Percentiles rank a stretch among this genome's conserved stretches.
phyloP scores from a whole-genome alignment of 2,797 vertebrate species.

The Xenops minutus region DNA sequence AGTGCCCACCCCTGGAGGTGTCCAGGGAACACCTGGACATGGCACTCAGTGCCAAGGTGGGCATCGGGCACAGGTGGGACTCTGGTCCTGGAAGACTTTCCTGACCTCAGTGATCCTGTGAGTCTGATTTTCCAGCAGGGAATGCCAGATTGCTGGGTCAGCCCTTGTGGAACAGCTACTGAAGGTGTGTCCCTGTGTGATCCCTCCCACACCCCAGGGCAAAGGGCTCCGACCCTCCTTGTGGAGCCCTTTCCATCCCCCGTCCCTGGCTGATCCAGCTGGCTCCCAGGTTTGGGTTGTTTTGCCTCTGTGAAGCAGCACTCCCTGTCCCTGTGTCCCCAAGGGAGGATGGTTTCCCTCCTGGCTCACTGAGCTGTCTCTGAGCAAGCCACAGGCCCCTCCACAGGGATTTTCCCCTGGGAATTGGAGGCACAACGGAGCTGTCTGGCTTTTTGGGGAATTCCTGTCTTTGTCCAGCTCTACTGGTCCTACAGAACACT shows the following conservation, averaged over 20 bases:
- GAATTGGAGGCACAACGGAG: rapidly evolving
- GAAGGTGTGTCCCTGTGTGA: neutral
- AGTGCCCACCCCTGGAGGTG: neutral
- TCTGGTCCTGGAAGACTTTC: neutral
- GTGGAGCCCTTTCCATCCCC: rapidly evolving
- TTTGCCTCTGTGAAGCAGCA: rapidly evolving
- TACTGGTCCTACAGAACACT: rapidly evolving
- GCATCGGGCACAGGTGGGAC: neutral
- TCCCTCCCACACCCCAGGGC: neutral
- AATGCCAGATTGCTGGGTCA: neutral
- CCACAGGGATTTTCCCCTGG: rapidly evolving
- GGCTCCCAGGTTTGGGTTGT: too few species aligned
- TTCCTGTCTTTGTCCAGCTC: neutral
- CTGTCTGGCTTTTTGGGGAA: rapidly evolving
- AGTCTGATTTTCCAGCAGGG: neutral
- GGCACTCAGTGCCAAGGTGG: neutral
- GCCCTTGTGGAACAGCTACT: neutral
- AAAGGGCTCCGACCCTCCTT: rapidly evolving
- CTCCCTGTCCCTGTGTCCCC: rapidly evolving
- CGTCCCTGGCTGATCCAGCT: rapidly evolving
- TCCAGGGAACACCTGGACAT: too few species aligned
- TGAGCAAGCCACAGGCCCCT: neutral
- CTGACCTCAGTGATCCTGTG: rapidly evolving
- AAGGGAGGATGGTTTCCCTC: rapidly evolving
- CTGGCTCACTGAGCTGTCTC: neutral